phyloP scores from a whole-genome alignment of 2,113 vertebrate species.

The Nothobranchius furzeri region DNA sequence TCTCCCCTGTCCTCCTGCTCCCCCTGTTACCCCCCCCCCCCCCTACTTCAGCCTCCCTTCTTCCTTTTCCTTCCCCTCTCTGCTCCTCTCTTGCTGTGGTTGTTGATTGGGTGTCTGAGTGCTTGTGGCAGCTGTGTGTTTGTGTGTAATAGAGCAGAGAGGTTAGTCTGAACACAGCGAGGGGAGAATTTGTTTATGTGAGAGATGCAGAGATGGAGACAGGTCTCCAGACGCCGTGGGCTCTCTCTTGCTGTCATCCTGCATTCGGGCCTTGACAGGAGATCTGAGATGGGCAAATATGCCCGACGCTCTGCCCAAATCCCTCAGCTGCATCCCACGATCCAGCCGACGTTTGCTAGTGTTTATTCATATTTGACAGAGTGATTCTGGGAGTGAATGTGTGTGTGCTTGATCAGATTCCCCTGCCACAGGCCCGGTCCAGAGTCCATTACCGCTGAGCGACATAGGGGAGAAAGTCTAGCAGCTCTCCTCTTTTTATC shows the following conservation, averaged over 20 bases:
- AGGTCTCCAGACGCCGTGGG: conserved; percentile 87
- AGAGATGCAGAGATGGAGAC: conserved; percentile 97
- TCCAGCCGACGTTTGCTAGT: conserved; percentile 67
- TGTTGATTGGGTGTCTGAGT: conserved; percentile 99
- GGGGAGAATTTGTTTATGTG: conserved; percentile 99
- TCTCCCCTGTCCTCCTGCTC: conserved; percentile 77
- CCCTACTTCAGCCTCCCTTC: conserved; percentile 66
- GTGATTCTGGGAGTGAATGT: conserved; percentile 46
- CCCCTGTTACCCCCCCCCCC: conserved; percentile 20
- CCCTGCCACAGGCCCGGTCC: conserved; percentile 55
- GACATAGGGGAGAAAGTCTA: conserved; percentile 55
- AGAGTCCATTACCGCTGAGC: conserved; percentile 76
- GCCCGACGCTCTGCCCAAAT: conserved; percentile 77
- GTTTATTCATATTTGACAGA: conserved; percentile 78
- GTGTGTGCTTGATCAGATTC: conserved; percentile 66
- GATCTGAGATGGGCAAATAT: conserved; percentile 91
- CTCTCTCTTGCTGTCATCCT: conserved; percentile 89
- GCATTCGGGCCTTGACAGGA: conserved; percentile 89
- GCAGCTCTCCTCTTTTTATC: conserved; percentile 64
- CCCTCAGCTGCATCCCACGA: conserved; percentile 65
- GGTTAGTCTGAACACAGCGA: conserved; percentile 98
- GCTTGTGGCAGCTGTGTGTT: conserved; percentile 98
- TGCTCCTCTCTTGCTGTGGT: conserved; percentile 84
- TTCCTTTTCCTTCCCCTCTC: conserved; percentile 31
- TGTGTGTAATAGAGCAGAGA: conserved; percentile 99